These are phyloP conservation scores for Acridotheres tristis DNA, from an alignment of 2,797 vertebrate genomes.

Conservation along the genomic window DNA sequence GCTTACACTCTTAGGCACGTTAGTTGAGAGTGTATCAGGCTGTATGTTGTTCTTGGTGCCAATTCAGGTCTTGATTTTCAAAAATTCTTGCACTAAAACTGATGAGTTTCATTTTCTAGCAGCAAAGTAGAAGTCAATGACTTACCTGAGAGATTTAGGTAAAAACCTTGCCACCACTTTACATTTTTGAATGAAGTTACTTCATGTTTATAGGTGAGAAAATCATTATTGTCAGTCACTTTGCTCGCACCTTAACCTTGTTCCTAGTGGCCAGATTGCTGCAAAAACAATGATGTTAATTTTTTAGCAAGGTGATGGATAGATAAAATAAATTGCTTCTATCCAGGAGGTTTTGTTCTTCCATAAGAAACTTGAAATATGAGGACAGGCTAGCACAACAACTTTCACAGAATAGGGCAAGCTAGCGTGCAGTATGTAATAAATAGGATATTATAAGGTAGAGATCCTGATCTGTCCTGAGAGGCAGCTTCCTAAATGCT, in stretches of 20 bases:
- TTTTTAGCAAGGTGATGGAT: neutral
- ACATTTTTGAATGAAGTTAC: neutral
- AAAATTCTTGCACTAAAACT: neutral
- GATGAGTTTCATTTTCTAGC: neutral
- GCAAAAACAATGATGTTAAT: neutral
- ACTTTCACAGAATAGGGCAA: neutral
- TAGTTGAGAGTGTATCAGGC: neutral
- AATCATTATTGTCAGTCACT: neutral
- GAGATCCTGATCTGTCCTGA: neutral
- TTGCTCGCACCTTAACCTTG: neutral
- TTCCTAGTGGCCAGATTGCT: neutral
- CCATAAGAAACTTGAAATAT: neutral
- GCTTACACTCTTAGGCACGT: neutral
- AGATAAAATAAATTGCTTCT: neutral
- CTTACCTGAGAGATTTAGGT: neutral
- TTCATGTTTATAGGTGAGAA: neutral
- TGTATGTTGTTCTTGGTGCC: conserved; percentile 22
- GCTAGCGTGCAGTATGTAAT: neutral
- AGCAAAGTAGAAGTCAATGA: neutral
- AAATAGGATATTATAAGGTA: neutral
- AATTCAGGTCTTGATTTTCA: conserved; percentile 30
- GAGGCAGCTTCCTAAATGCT: neutral
- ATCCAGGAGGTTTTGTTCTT: neutral
- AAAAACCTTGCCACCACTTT: neutral
- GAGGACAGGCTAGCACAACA: neutral